phyloP scores from a whole-genome alignment of 2,888 invertebrate genomes.

The Reticulitermes lucifugus region DNA sequence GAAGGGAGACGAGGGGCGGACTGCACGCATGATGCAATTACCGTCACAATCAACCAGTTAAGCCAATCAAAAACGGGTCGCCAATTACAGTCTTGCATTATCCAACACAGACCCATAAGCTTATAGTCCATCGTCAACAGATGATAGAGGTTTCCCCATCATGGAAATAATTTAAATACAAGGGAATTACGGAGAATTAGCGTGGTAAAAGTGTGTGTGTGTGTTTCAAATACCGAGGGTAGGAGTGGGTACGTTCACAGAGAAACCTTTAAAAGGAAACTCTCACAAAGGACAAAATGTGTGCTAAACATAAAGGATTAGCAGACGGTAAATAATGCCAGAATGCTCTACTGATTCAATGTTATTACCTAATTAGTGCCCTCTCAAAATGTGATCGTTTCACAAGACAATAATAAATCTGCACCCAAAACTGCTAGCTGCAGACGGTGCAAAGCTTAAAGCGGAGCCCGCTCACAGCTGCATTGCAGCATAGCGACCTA shows the following conservation, averaged over 20 bases:
- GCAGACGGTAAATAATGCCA: neutral
- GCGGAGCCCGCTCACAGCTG: too few species aligned
- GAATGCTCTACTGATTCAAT: neutral
- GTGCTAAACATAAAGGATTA: neutral
- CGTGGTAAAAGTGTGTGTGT: conserved; percentile 15
- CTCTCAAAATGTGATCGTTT: too few species aligned
- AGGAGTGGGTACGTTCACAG: neutral
- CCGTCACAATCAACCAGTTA: conserved; percentile 62
- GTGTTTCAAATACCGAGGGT: neutral
- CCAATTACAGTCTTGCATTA: conserved; percentile 39
- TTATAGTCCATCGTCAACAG: conserved; percentile 12
- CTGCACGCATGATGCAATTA: conserved; percentile 44
- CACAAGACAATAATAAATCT: too few species aligned
- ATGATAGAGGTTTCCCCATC: conserved; percentile 18
- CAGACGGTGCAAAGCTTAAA: too few species aligned
- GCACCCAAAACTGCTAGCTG: too few species aligned
- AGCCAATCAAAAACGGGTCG: conserved; percentile 48
- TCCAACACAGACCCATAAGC: conserved; percentile 4
- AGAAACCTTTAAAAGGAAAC: neutral
- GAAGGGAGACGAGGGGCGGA: neutral
- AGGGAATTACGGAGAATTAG: conserved; percentile 40
- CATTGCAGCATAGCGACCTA: too few species aligned
- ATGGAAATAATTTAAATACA: conserved; percentile 43
- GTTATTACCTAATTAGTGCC: too few species aligned
- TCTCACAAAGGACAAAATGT: neutral